Evolutionary conservation across 2,888 invertebrate species (phyloP).

Genomic region (Agrilus cyanescens): DNA sequence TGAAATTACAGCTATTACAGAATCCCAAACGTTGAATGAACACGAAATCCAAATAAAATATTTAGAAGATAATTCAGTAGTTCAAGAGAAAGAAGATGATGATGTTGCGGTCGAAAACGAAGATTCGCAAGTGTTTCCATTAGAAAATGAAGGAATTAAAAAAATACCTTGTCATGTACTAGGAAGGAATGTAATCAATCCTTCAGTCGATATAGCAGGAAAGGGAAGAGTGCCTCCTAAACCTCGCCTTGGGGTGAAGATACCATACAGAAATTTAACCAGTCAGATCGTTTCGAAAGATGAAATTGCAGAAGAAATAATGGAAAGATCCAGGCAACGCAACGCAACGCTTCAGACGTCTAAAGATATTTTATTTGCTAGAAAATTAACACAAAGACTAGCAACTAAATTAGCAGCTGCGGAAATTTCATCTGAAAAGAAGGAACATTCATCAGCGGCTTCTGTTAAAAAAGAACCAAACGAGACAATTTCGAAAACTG

Average conservation of each 20-base stretch:
- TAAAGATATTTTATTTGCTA: slow-evolving; percentile 40
- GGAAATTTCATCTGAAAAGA: slow-evolving; percentile 1
- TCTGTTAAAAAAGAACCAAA: not conserved
- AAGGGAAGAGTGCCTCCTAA: slow-evolving; percentile 32
- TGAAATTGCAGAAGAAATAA: slow-evolving; percentile 42
- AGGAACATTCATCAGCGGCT: not conserved
- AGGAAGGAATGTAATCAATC: slow-evolving; percentile 34
- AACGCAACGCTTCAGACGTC: slow-evolving; percentile 33
- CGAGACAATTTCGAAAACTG: slow-evolving; percentile 4
- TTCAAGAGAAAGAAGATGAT: too few relatives aligned
- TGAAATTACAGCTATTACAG: too few relatives aligned
- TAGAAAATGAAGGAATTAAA: not conserved
- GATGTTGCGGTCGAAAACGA: too few relatives aligned
- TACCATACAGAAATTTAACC: slow-evolving; percentile 37
- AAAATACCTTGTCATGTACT: slow-evolving; percentile 32
- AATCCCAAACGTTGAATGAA: too few relatives aligned
- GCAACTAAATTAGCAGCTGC: slow-evolving; percentile 34
- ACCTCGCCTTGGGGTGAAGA: slow-evolving; percentile 35
- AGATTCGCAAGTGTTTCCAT: not conserved
- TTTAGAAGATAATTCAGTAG: too few relatives aligned
- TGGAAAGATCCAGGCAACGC: slow-evolving; percentile 38
- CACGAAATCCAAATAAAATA: too few relatives aligned
- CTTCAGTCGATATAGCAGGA: slow-evolving; percentile 28
- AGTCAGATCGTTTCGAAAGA: slow-evolving; percentile 44
- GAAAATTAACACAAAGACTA: slow-evolving; percentile 40